A percentile compares a stretch with the other conserved stretches of the same genome.
phyloP scores from a whole-genome alignment of 2,888 invertebrate species.

The Argynnis bischoffii region DNA sequence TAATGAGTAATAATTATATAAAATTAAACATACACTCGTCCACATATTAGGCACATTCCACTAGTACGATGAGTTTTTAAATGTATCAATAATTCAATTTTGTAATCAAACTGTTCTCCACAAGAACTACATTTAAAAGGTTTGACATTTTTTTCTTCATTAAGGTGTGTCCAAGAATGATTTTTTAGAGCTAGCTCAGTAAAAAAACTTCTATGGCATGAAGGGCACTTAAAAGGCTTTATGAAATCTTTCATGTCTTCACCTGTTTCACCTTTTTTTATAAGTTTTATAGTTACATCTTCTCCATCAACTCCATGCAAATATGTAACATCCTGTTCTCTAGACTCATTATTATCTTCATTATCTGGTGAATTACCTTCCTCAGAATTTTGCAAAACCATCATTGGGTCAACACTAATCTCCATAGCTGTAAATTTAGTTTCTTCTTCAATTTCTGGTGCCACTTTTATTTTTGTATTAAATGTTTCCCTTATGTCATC shows the following conservation, averaged over 20 bases:
- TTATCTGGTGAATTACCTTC: conserved; percentile 50
- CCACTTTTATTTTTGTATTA: conserved; percentile 43
- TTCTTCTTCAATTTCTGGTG: conserved; percentile 50
- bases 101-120: conserved; percentile 83
- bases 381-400: conserved; percentile 84
- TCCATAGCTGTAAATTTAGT: conserved; percentile 82
- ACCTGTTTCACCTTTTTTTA: conserved; percentile 50
- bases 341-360: conserved; percentile 44
- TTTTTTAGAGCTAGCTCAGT: conserved; percentile 84
- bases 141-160: conserved; percentile 53
- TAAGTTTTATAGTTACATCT: conserved; percentile 62
- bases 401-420: conserved; percentile 87
- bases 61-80: conserved; percentile 84
- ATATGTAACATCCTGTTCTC: conserved; percentile 55
- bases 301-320: conserved; percentile 47
- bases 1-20: no score
- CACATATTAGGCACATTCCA: conserved; percentile 85
- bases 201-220: conserved; percentile 80
- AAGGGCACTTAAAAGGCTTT: conserved; percentile 81
- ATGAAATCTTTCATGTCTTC: conserved; percentile 40
- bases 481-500: conserved; percentile 31
- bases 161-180: conserved; percentile 83
- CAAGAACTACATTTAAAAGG: conserved; percentile 82
- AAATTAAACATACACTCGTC: conserved; percentile 82
- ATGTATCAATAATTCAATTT: conserved; percentile 84